Conservation (phyloP, 1,140 invertebrate genomes). For the Drosophila funebris region DNA sequence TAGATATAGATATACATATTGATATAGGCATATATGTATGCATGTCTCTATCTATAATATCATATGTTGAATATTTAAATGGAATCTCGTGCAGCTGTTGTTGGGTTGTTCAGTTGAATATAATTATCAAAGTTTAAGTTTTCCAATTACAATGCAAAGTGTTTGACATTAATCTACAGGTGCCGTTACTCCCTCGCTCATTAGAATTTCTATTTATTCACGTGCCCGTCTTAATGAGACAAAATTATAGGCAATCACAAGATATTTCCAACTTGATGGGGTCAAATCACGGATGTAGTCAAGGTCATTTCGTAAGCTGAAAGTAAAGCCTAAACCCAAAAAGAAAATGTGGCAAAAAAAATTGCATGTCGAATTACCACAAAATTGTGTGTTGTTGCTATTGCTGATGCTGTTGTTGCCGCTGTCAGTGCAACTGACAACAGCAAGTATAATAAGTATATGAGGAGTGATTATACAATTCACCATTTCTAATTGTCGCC, state of each 20-base stretch:
- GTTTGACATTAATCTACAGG: constrained; percentile 21
- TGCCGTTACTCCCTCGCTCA: constrained; percentile 31
- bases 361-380: constrained; percentile 30
- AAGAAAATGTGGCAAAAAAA: constrained; percentile 2
- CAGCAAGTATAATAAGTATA: constrained; percentile 6
- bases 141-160: background rate
- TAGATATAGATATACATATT: background rate
- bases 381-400: constrained; percentile 29
- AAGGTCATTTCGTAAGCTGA: background rate
- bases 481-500: constrained; percentile 17
- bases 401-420: background rate
- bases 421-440: constrained; percentile 5
- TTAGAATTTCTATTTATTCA: constrained; percentile 14
- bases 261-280: constrained; percentile 1
- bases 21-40: too few relatives aligned
- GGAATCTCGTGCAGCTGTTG: constrained; percentile 21
- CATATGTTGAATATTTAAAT: constrained; percentile 6
- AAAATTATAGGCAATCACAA: constrained; percentile 23
- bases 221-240: background rate
- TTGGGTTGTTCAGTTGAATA: background rate
- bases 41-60: background rate
- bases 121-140: constrained; percentile 6
- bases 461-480: constrained; percentile 21
- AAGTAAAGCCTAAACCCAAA: background rate
- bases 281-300: background rate